These are phyloP conservation scores for Odontocerum albicorne DNA, from an alignment of 2,888 invertebrate species.

Conservation along the genomic window DNA sequence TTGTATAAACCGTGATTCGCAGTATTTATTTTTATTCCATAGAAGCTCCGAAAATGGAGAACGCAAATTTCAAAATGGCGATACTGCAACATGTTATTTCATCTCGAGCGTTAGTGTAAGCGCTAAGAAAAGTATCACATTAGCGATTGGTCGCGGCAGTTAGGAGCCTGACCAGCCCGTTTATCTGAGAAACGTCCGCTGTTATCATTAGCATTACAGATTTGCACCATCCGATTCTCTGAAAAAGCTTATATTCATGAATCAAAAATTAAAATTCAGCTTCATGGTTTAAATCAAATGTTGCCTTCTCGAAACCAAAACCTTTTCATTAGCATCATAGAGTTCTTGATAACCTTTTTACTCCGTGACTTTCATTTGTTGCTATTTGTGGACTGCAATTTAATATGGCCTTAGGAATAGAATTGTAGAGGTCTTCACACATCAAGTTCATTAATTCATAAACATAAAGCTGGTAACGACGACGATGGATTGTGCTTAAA, in stretches of 20 bases:
- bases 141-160: constrained; percentile 35
- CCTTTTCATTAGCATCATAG: too few relatives aligned
- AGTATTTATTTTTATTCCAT: neutral
- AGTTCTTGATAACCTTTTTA: too few relatives aligned
- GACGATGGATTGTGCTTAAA: constrained; percentile 10
- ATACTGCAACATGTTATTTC: constrained; percentile 7
- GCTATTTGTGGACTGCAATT: neutral
- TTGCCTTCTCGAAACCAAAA: too few relatives aligned
- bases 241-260: too few relatives aligned
- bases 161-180: constrained; percentile 26
- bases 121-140: constrained; percentile 32
- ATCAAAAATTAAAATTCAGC: too few relatives aligned
- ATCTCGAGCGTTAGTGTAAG: constrained; percentile 17
- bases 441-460: constrained; percentile 30
- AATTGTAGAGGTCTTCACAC: constrained; percentile 28
- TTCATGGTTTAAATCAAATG: too few relatives aligned
- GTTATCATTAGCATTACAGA: constrained; percentile 34
- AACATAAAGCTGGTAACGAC: too few relatives aligned
- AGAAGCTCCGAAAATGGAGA: neutral
- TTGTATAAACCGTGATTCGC: neutral
- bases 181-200: constrained; percentile 24
- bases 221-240: constrained; percentile 28
- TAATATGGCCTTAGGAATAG: constrained; percentile 1
- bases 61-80: neutral
- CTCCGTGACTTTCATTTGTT: neutral